Percentiles rank a stretch among this genome's conserved stretches.
Evolutionary conservation across 2,888 invertebrate species (phyloP).

Genomic region (Timema podura): DNA sequence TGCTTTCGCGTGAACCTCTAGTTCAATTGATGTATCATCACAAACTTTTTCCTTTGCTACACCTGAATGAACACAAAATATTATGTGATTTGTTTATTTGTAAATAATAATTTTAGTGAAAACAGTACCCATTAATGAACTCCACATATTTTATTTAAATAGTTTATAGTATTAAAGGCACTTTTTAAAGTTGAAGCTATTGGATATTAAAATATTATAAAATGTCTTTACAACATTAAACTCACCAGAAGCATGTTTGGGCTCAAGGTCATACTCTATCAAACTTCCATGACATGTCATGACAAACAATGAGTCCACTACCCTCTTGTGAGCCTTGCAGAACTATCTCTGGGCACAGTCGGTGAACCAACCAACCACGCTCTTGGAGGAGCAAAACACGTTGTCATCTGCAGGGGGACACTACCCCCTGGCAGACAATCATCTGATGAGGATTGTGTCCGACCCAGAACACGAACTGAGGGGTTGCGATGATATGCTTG

Average conservation of each 20-base stretch:
- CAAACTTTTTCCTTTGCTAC: conserved; percentile 79
- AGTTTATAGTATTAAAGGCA: no score
- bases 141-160: no score
- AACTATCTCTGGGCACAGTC: conserved; percentile 43
- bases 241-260: conserved; percentile 58
- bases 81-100: no score
- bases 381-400: conserved; percentile 70
- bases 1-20: conserved; percentile 79
- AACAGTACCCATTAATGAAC: no score
- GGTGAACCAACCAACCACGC: conserved; percentile 61
- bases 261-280: conserved; percentile 84
- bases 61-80: conserved; percentile 44
- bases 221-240: no score
- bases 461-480: conserved; percentile 21
- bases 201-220: no score
- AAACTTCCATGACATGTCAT: conserved; percentile 85
- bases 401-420: conserved; percentile 38
- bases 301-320: conserved; percentile 81
- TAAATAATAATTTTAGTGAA: no score
- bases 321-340: conserved; percentile 48
- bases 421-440: conserved; percentile 50
- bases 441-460: conserved; percentile 52
- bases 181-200: no score
- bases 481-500: conserved; percentile 50
- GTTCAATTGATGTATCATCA: conserved; percentile 81